Base-by-base conservation (phyloP, 2,888 invertebrate species). In the Sphaerophoria taeniata region DNA sequence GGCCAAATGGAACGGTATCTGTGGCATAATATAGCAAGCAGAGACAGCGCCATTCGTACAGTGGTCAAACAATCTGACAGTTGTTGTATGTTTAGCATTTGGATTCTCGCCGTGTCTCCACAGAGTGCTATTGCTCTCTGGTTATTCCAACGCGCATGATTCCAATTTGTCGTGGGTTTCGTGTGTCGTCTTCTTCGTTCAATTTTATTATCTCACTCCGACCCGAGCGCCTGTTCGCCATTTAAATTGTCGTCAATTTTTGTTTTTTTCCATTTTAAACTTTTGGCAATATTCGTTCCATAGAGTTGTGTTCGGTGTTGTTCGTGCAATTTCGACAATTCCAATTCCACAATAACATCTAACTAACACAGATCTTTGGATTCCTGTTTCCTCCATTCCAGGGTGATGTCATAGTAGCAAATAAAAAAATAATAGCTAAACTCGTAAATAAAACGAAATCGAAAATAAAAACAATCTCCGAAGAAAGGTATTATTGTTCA, bases 351-450 rank as follows among this genome's bases (percentile, higher is more conserved):
- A 49, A 65, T 36, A 65, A 63, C 63, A 63, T 6, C 14, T 63
- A 84, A 84, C 84, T 53, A 85, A 76, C 81, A 85, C 85, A 76
- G 33, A 53, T 77, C 76, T 81, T 81, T 73, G 45, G 76, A 77
- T 81, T 85, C 77, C 85, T 81, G 75, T 81, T 85, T 85, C 76
- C 85, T 80, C 72, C 55, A 77, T 72, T 85, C 76, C 84, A 77
- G 81, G 85, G 81, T 85, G 85, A 85, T 85, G 85, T 85, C 85
- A 85, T 85, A 85, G 56, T 47, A n/a, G 74, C 45, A 55, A 70
- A 69, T 56, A 56, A 39, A 61, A 63, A 60, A 51, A 69, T 24
- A 67, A 33, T 14, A 56, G 33, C 58, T 39, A 55, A 53, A 47
- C 16, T 51, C 4, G 53, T 67, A 67, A 53, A 67, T 67, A 67